These are phyloP conservation scores for Python bivittatus DNA, from an alignment of 2,113 vertebrate species.

Conservation along the genomic window DNA sequence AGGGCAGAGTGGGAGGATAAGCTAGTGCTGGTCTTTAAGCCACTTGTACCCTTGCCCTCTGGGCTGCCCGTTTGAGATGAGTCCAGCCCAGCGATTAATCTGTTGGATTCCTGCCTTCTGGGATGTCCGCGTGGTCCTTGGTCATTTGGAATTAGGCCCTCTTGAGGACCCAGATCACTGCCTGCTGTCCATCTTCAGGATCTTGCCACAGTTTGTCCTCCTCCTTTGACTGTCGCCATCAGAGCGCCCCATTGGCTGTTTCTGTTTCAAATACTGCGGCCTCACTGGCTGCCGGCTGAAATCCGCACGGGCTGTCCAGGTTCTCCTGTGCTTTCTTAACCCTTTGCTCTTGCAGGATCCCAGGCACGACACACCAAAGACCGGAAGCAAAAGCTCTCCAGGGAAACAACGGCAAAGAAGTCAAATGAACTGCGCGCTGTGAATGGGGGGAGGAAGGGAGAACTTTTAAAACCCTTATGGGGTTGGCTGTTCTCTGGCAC, in stretches of 20 bases:
- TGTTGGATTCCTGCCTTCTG: background rate
- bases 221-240: background rate
- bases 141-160: background rate
- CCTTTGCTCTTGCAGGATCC: background rate
- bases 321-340: background rate
- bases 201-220: background rate
- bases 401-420: background rate
- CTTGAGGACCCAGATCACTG: background rate
- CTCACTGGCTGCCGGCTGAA: constrained; percentile 28
- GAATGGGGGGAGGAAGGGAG: background rate
- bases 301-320: background rate
- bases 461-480: background rate
- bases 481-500: background rate
- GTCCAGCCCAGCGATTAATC: too few species aligned
- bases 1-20: background rate
- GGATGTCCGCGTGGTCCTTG: background rate
- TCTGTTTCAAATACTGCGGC: constrained; percentile 30
- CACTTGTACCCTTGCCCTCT: too few species aligned
- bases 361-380: background rate
- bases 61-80: accelerated
- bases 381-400: background rate
- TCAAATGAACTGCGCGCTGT: background rate
- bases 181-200: background rate
- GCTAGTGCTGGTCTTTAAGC: too few species aligned
- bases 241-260: constrained; percentile 14